Evolutionary conservation across 2,888 invertebrate species (phyloP).

Genomic region (Lochmaea crataegi): DNA sequence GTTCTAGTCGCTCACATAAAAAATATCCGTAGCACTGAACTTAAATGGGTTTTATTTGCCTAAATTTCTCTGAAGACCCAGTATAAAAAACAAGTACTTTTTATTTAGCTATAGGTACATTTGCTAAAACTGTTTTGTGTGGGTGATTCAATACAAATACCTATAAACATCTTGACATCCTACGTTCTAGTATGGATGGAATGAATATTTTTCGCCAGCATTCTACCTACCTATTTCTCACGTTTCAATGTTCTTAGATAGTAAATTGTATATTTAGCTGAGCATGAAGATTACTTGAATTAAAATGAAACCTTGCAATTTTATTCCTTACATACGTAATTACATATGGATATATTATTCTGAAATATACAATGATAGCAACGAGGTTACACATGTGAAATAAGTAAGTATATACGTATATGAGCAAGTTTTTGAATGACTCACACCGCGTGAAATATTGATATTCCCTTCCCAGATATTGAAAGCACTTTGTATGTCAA

Average conservation of each 20-base stretch:
- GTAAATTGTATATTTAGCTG: conserved; percentile 25
- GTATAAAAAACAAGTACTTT: background rate
- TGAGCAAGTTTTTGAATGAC: conserved; percentile 32
- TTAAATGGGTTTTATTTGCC: background rate
- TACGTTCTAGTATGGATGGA: conserved; percentile 1
- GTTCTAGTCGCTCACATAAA: background rate
- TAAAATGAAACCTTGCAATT: conserved; percentile 39
- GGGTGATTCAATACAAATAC: conserved; percentile 1
- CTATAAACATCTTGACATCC: conserved; percentile 2
- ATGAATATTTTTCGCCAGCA: background rate
- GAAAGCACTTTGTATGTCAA: conserved; percentile 20
- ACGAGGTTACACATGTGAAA: conserved; percentile 30
- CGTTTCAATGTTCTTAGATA: conserved; percentile 3
- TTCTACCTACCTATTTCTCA: conserved; percentile 11
- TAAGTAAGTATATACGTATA: conserved; percentile 23
- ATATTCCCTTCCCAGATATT: conserved; percentile 29
- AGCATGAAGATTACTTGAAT: conserved; percentile 34
- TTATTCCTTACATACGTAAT: conserved; percentile 22
- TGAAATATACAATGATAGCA: conserved; percentile 28
- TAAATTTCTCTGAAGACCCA: background rate
- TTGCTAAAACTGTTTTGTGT: background rate
- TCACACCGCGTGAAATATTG: conserved; percentile 32
- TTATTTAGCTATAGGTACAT: background rate
- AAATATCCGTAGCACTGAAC: background rate
- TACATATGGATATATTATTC: conserved; percentile 16